A percentile compares a stretch with the other conserved stretches of the same genome.
Evolutionary conservation across 2,797 vertebrate species (phyloP).

Genomic region (Acomys russatus): DNA sequence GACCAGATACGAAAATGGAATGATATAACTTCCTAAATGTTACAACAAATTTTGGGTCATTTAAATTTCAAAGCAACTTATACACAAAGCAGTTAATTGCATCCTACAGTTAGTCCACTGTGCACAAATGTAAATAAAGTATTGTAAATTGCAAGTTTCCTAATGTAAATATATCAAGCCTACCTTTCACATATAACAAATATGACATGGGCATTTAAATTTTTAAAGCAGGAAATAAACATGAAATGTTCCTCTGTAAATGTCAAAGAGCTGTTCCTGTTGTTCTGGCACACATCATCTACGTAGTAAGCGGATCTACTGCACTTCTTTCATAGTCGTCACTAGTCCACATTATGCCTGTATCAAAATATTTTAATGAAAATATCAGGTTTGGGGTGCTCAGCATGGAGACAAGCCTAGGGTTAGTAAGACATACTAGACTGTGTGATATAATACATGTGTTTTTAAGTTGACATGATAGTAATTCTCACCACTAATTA

Average conservation of each 20-base stretch:
- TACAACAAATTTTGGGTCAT: neutral
- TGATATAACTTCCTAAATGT: neutral
- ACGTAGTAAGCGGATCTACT: neutral
- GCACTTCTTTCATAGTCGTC: slow-evolving; percentile 11
- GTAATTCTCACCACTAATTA: slow-evolving; percentile 39
- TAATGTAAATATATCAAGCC: neutral
- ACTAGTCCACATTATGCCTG: neutral
- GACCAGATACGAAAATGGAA: neutral
- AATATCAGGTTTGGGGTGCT: neutral
- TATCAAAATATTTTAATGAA: slow-evolving; percentile 68
- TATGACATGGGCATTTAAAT: slow-evolving; percentile 19
- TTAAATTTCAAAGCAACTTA: slow-evolving; percentile 56
- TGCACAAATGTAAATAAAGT: neutral
- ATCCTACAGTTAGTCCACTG: neutral
- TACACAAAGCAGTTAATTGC: slow-evolving; percentile 6
- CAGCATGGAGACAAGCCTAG: neutral
- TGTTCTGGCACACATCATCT: slow-evolving; percentile 14
- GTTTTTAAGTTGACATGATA: slow-evolving; percentile 51
- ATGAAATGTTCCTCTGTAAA: neutral
- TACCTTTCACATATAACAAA: neutral
- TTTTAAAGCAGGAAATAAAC: neutral
- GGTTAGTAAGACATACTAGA: neutral
- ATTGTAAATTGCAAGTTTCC: neutral
- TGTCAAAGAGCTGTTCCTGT: neutral
- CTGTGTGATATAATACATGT: neutral